phyloP scores from a whole-genome alignment of 1,140 invertebrate genomes.

The Drosophila lacertosa region DNA sequence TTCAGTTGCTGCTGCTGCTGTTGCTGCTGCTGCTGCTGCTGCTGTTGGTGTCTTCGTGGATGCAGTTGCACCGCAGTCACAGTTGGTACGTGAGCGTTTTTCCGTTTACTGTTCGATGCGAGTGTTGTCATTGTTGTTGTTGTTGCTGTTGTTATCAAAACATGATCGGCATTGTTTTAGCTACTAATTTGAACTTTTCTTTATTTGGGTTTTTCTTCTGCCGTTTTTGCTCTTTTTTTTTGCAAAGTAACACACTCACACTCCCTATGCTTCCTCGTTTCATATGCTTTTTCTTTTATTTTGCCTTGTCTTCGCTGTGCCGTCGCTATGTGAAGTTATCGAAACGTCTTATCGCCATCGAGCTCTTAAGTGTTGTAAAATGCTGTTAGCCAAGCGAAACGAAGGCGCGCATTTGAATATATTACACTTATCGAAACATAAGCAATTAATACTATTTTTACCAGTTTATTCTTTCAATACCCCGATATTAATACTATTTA shows the following conservation, averaged over 20 bases:
- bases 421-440: not conserved
- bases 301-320: constrained; percentile 47
- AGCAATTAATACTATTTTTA: not conserved
- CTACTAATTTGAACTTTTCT: constrained; percentile 45
- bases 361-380: constrained; percentile 21
- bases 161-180: constrained; percentile 33
- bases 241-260: constrained; percentile 59
- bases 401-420: constrained; percentile 19
- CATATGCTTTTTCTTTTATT: constrained; percentile 51
- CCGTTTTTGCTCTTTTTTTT: constrained; percentile 40
- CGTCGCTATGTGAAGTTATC: constrained; percentile 43
- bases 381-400: not conserved
- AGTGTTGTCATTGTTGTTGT: constrained; percentile 37
- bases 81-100: constrained; percentile 32
- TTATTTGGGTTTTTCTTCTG: constrained; percentile 43
- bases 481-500: constrained; percentile 24
- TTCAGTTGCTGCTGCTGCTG: constrained; percentile 10
- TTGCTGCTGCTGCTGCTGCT: constrained; percentile 19
- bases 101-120: constrained; percentile 36
- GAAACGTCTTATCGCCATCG: constrained; percentile 17
- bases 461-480: constrained; percentile 19
- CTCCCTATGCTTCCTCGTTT: constrained; percentile 51
- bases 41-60: constrained; percentile 19
- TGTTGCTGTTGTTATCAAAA: constrained; percentile 43
- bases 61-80: constrained; percentile 15